Conservation (phyloP, 2,888 invertebrate species). For the Drosophila stalkeri region DNA sequence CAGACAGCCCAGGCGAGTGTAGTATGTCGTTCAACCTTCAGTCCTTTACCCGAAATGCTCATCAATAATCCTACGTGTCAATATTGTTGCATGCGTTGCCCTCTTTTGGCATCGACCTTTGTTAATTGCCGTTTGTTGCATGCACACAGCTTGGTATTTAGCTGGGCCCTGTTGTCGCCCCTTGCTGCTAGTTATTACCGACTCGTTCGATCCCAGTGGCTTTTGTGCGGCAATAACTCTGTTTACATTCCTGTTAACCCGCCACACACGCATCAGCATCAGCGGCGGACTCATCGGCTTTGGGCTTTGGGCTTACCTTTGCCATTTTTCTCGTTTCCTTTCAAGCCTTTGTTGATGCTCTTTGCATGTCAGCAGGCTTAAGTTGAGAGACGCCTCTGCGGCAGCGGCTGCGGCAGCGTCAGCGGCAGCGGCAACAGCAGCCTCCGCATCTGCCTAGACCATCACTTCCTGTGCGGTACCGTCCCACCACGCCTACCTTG, state of each 20-base stretch:
- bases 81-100: conserved; percentile 42
- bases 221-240: conserved; percentile 64
- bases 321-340: conserved; percentile 45
- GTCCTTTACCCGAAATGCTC: conserved; percentile 35
- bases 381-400: conserved; percentile 60
- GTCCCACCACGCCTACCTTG: conserved; percentile 31
- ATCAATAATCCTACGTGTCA: conserved; percentile 70
- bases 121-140: conserved; percentile 78
- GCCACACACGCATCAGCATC: conserved; percentile 34
- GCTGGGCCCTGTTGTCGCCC: not conserved
- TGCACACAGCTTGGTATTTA: conserved; percentile 32
- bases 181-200: conserved; percentile 56
- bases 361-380: conserved; percentile 74
- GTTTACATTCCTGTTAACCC: conserved; percentile 70
- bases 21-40: conserved; percentile 3
- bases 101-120: conserved; percentile 46
- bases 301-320: conserved; percentile 57
- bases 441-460: conserved; percentile 59
- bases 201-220: conserved; percentile 66
- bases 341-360: conserved; percentile 60
- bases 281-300: conserved; percentile 17
- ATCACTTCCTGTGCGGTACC: conserved; percentile 56
- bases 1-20: conserved; percentile 29
- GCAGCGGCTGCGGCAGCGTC: conserved; percentile 39
- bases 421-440: conserved; percentile 18